phyloP scores from a whole-genome alignment of 2,113 vertebrate genomes.

The Chaetura pelagica region DNA sequence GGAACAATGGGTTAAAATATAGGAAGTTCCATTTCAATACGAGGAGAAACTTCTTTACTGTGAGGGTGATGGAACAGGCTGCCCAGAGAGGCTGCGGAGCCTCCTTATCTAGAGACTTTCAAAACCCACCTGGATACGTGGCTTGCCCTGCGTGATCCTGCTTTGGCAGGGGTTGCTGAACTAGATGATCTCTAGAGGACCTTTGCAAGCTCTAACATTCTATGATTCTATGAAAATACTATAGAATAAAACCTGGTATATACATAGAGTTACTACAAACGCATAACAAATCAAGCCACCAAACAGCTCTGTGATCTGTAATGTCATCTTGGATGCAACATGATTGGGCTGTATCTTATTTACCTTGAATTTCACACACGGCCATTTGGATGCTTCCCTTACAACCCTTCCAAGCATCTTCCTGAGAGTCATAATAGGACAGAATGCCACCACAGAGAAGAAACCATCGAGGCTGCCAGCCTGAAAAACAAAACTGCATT shows the following conservation, averaged over 20 bases:
- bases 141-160: no score
- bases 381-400: conserved; percentile 98
- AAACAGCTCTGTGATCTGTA: background rate
- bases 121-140: no score
- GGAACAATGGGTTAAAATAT: no score
- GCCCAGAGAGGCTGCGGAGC: no score
- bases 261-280: background rate
- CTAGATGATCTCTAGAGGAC: no score
- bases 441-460: conserved; percentile 93
- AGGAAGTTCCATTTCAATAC: no score
- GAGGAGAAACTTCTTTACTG: no score
- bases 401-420: conserved; percentile 98
- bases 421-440: conserved; percentile 96
- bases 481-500: conserved; percentile 71
- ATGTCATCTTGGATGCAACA: background rate
- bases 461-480: conserved; percentile 99
- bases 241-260: background rate
- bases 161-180: no score
- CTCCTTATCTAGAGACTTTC: no score
- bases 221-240: background rate
- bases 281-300: background rate
- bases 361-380: conserved; percentile 99
- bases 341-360: background rate
- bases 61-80: no score
- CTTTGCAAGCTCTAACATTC: no score